These are phyloP conservation scores for Drosophila biarmipes DNA, from an alignment of 1,140 invertebrate species.

Conservation along the genomic window DNA sequence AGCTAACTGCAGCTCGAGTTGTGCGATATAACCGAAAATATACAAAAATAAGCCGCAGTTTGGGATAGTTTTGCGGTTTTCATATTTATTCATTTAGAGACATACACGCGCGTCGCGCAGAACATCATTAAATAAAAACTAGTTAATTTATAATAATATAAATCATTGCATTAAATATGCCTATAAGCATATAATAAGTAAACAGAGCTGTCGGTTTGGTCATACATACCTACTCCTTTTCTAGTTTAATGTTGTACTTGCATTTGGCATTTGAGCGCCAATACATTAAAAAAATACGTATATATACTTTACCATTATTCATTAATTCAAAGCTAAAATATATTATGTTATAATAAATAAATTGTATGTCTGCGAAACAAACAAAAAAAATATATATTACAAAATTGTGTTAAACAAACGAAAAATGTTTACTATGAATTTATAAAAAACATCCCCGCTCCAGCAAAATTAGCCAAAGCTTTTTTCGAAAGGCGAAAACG, in stretches of 20 bases:
- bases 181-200: constrained; percentile 19
- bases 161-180: constrained; percentile 30
- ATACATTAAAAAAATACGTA: constrained; percentile 26
- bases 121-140: constrained; percentile 35
- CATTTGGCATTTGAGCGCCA: constrained; percentile 47
- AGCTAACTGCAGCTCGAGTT: constrained; percentile 48
- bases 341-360: constrained; percentile 60
- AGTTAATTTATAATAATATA: constrained; percentile 57
- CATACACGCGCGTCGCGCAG: constrained; percentile 12
- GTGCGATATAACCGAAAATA: constrained; percentile 46
- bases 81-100: constrained; percentile 31
- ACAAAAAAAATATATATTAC: constrained; percentile 60
- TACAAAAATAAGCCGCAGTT: constrained; percentile 10
- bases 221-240: constrained; percentile 53
- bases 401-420: constrained; percentile 71
- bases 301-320: constrained; percentile 20
- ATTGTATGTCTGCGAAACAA: constrained; percentile 53
- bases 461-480: constrained; percentile 53
- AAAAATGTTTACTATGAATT: constrained; percentile 43
- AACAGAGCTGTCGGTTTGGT: constrained; percentile 41
- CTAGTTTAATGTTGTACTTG: constrained; percentile 71
- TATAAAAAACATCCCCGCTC: constrained; percentile 8
- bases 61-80: constrained; percentile 1
- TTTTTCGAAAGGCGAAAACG: constrained; percentile 44
- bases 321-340: constrained; percentile 41